Base-by-base conservation (phyloP, 2,888 invertebrate genomes). In the Eristalis pertinax region DNA sequence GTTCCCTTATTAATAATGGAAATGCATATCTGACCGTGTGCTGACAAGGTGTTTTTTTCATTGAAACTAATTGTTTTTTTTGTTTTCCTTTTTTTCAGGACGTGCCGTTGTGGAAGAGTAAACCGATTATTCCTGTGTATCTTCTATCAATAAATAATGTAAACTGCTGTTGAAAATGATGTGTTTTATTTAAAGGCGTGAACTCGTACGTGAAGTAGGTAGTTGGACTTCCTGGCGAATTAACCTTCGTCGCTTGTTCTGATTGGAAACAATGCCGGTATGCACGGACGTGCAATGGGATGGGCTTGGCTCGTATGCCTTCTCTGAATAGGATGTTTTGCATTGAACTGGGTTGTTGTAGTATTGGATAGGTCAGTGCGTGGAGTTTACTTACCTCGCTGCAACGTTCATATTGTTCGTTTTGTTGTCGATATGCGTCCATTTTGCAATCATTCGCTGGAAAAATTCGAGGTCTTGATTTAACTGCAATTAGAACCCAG, bases 1-100 rank as follows among this genome's bases (percentile, higher is more conserved):
- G 29, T 60, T 63, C 73, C 64, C 62, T n/a, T 70, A 86, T 82
- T 82, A 85, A 85, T 32, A 73, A 50, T 50, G 50, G 19, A 50
- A 19, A 19, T 50, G 50, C 50, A n/a, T 8, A 8, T 50, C 50
- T 8, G 50, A 50, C 1, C 2, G 19, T 50, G 50, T 50, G 50
- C n/a, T 50, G 50, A 50, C 15, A 19, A n/a, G 43, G 2, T 19
- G 2, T 8, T 50, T 4, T 10, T 50, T 50, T n/a, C 19, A 10
- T 19, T 50, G 50, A 19, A 8, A 50, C 2, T 50, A 50, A 50
- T 19, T 50, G 43, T 19, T 4, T 0, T n/a, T 19, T 50, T 50
- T 19, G 50, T 19, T 50, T 50, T 50, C 50, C 8, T 38, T 10
- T 38, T 50, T 50, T 50, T 50, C 50, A 50, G 50, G 50, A 1